A percentile compares a stretch with the other conserved stretches of the same genome.
Conservation (phyloP, 2,113 vertebrate genomes). For the Archocentrus centrarchus region DNA sequence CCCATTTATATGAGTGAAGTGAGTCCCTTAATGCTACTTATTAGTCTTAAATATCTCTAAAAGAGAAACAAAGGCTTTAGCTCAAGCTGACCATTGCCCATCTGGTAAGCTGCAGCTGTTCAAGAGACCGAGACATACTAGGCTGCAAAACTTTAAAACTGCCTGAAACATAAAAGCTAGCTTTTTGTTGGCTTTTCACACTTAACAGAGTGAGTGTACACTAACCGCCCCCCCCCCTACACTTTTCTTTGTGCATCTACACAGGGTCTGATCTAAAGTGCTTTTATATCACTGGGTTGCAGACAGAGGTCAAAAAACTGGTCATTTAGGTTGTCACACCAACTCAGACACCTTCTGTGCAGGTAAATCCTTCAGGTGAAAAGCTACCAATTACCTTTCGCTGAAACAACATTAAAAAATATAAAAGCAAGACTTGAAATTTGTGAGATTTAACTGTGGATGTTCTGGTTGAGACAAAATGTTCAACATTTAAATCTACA, state of each 20-base stretch:
- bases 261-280: slow-evolving; percentile 6
- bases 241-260: background rate
- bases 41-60: background rate
- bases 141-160: slow-evolving; percentile 1
- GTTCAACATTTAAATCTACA: background rate
- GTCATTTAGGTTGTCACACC: slow-evolving; percentile 20
- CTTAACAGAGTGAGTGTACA: background rate
- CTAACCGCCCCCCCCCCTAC: background rate
- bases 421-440: background rate
- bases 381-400: slow-evolving; percentile 8
- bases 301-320: slow-evolving; percentile 17
- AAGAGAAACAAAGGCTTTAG: slow-evolving; percentile 1
- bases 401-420: background rate
- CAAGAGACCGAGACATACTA: background rate
- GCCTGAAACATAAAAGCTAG: background rate
- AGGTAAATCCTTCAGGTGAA: slow-evolving; percentile 17
- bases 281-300: slow-evolving; percentile 51
- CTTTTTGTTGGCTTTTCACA: background rate
- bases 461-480: background rate
- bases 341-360: slow-evolving; percentile 1
- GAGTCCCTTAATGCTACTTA: background rate
- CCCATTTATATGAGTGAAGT: background rate
- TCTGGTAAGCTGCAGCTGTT: background rate
- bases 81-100: background rate
- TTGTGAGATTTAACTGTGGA: background rate